These are phyloP conservation scores for Centroberyx gerrardi DNA, from an alignment of 2,797 vertebrate species.

Conservation along the genomic window DNA sequence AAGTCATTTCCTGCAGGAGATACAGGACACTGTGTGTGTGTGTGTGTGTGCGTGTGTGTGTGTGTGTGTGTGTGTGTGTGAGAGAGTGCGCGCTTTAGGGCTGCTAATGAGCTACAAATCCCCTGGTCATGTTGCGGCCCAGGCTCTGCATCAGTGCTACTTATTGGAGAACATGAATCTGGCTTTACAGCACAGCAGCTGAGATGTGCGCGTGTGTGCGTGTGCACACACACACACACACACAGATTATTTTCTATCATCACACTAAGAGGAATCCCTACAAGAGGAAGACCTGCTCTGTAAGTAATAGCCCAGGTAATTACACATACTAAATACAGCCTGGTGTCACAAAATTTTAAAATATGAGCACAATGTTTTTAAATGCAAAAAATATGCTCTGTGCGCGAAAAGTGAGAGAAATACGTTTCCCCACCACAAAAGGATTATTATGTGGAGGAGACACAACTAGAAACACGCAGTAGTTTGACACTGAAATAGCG, in stretches of 20 bases:
- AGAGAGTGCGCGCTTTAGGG: slow-evolving; percentile 11
- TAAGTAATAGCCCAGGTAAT: slow-evolving; percentile 41
- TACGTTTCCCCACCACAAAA: no score
- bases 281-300: slow-evolving; percentile 52
- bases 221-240: background rate
- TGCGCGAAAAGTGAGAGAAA: no score
- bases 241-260: slow-evolving; percentile 61
- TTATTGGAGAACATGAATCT: slow-evolving; percentile 70
- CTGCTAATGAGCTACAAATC: slow-evolving; percentile 79
- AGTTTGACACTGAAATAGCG: background rate
- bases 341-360: background rate
- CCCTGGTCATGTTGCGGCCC: slow-evolving; percentile 52
- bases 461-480: no score
- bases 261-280: slow-evolving; percentile 60
- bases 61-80: slow-evolving; percentile 14
- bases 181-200: slow-evolving; percentile 62
- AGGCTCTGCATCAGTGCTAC: slow-evolving; percentile 55
- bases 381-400: background rate
- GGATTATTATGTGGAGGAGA: no score
- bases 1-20: slow-evolving; percentile 72
- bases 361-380: background rate
- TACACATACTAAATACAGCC: slow-evolving; percentile 49
- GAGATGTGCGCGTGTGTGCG: slow-evolving; percentile 29
- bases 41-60: slow-evolving; percentile 18
- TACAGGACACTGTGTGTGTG: slow-evolving; percentile 32